Evolutionary conservation across 2,888 invertebrate species (phyloP).

Genomic region (Operophtera brumata): DNA sequence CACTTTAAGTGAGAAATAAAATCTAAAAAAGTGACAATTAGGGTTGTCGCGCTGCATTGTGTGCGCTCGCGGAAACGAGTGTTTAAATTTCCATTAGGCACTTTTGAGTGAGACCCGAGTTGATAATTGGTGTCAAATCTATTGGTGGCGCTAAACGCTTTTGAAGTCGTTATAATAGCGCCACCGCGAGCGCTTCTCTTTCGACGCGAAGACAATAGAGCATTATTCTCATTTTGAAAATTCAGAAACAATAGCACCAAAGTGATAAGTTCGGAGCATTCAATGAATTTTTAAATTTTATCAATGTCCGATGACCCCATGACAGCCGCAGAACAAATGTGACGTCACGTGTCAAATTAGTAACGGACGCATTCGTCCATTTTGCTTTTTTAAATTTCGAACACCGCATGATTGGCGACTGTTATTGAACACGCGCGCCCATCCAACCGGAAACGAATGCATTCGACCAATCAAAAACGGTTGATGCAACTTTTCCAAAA

Average conservation of each 20-base stretch:
- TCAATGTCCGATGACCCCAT: constrained; percentile 34
- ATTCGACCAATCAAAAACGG: constrained; percentile 49
- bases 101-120: constrained; percentile 49
- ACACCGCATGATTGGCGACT: constrained; percentile 69
- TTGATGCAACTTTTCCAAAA: constrained; percentile 32
- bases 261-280: neutral
- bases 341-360: constrained; percentile 76
- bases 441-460: constrained; percentile 52
- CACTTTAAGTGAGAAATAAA: constrained; percentile 66
- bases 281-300: constrained; percentile 53
- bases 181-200: constrained; percentile 20
- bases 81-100: constrained; percentile 79
- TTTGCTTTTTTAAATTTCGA: constrained; percentile 73
- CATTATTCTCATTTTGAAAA: constrained; percentile 18
- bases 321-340: constrained; percentile 65
- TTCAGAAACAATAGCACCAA: neutral
- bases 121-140: constrained; percentile 47
- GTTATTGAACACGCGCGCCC: constrained; percentile 59
- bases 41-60: constrained; percentile 61
- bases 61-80: constrained; percentile 61
- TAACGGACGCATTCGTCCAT: constrained; percentile 66
- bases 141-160: constrained; percentile 23
- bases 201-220: constrained; percentile 28
- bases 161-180: constrained; percentile 27
- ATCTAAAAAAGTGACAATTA: constrained; percentile 58